Percentiles rank a stretch among this genome's conserved stretches.
These are phyloP conservation scores for Cantharis flavilabris DNA, from an alignment of 2,888 invertebrate genomes.

Conservation along the genomic window DNA sequence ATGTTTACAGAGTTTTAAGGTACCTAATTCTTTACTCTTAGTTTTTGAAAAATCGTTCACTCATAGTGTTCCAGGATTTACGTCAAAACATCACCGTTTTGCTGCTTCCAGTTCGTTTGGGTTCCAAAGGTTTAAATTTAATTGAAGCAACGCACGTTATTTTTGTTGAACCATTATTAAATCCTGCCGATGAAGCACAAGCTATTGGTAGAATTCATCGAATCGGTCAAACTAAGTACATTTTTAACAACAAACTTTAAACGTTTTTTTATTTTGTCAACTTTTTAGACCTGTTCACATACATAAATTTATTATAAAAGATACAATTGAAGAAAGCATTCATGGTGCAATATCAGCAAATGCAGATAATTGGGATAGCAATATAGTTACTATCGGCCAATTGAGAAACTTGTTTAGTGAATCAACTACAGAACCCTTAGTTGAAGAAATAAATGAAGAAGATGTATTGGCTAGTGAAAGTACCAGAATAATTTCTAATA, in stretches of 20 bases:
- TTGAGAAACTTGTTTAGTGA: conserved; percentile 52
- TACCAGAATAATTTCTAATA: neutral
- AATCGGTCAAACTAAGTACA: conserved; percentile 74
- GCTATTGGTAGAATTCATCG: conserved; percentile 79
- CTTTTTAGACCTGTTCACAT: conserved; percentile 65
- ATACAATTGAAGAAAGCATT: conserved; percentile 75
- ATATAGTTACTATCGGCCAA: conserved; percentile 54
- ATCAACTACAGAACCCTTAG: neutral
- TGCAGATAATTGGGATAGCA: conserved; percentile 53
- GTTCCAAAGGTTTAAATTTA: conserved; percentile 79
- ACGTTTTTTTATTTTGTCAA: neutral
- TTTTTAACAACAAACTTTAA: neutral
- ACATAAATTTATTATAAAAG: conserved; percentile 70
- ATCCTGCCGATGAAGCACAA: conserved; percentile 74
- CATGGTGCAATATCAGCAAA: conserved; percentile 56
- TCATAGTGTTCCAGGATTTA: neutral
- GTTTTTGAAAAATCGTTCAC: neutral
- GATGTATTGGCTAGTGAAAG: neutral
- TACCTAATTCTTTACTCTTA: conserved; percentile 37
- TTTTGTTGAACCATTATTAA: conserved; percentile 74
- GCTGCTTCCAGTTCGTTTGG: conserved; percentile 68
- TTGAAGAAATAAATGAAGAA: neutral
- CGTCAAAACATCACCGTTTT: conserved; percentile 60
- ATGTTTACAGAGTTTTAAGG: conserved; percentile 61
- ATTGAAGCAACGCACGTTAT: conserved; percentile 80